Conservation (phyloP, 1,140 invertebrate genomes). For the Goniozus legneri region DNA sequence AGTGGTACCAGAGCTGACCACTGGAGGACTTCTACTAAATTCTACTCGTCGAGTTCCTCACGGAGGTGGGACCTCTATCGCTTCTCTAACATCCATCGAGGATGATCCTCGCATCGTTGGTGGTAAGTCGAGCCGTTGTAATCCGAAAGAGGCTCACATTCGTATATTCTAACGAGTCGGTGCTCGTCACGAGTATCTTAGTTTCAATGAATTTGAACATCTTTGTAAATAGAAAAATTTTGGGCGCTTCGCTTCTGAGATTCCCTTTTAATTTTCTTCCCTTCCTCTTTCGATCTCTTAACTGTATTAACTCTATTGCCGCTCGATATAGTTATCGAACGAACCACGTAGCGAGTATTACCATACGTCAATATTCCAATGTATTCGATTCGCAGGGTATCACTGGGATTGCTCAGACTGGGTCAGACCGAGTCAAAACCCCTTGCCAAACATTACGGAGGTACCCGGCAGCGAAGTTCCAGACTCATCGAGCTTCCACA, state of each 20-base stretch:
- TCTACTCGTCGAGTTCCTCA: constrained; percentile 46
- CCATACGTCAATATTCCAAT: constrained; percentile 44
- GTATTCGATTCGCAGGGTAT: constrained; percentile 70
- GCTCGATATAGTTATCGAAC: too few species aligned
- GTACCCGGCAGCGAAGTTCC: constrained; percentile 86
- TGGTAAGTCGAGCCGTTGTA: constrained; percentile 44
- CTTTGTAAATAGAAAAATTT: too few species aligned
- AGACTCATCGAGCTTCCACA: constrained; percentile 85
- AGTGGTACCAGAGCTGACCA: constrained; percentile 56
- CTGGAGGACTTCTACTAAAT: constrained; percentile 55
- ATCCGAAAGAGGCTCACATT: constrained; percentile 7
- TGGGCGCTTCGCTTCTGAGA: too few species aligned
- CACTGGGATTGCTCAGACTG: constrained; percentile 97
- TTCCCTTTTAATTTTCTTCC: too few species aligned
- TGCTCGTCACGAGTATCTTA: too few species aligned
- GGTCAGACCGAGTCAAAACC: constrained; percentile 77
- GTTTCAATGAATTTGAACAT: too few species aligned
- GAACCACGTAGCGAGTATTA: constrained; percentile 21
- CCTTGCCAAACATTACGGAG: constrained; percentile 87
- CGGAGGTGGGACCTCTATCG: constrained; percentile 48
- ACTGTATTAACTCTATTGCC: too few species aligned
- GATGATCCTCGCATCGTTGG: constrained; percentile 58
- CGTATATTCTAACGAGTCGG: too few species aligned
- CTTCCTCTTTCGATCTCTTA: neutral
- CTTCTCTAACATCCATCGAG: constrained; percentile 53